Base-by-base conservation (phyloP, 1,140 invertebrate genomes). In the Agrilus planipennis region DNA sequence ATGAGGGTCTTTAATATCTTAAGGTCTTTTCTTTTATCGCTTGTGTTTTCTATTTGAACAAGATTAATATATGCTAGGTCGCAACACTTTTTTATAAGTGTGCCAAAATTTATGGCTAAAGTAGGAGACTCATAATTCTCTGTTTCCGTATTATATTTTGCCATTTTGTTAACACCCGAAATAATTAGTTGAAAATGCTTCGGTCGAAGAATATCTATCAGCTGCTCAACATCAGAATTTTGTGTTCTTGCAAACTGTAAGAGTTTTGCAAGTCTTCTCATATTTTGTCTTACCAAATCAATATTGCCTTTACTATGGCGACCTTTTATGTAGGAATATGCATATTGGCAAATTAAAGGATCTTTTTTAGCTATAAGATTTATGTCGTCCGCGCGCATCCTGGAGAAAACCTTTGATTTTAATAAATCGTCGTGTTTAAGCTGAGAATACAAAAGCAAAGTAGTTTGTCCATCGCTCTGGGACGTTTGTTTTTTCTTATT, bases 1-100 rank as follows among this genome's bases (percentile, higher is more conserved):
- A 42, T 46, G 32, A 46, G 35, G 17, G n/a, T 27, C 29, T 46
- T 42, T 37, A 42, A 34, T 28, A 39, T 46, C 16, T 41, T 45
- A 4, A 45, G 4, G 11, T 41, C 39, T 41, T 45, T 41, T 27
- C 29, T 10, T 32, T 41, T 21, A 5, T 21, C 22, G 17, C n/a
- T n/a, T 7, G 18, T 37, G 12, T 16, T 34, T 16, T 7, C 14
- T 10, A 18, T 18, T 35, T 35, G 34, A 20, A 35, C 6, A 7
- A 35, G 12, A 16, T 35, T 5, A 22, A 37, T 21, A 37, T 22
- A 37, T 7, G 35, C 35, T 16, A 37, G 17, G 14, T 37, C 35
- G 14, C 35, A 37, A 18, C 35, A 37, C 19, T 20, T 35, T 14
- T 35, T 35, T 18, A 35, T 17, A 10, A 35, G 19, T 16, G 34